phyloP scores from a whole-genome alignment of 2,113 vertebrate genomes.

The Orthonyx spaldingii region DNA sequence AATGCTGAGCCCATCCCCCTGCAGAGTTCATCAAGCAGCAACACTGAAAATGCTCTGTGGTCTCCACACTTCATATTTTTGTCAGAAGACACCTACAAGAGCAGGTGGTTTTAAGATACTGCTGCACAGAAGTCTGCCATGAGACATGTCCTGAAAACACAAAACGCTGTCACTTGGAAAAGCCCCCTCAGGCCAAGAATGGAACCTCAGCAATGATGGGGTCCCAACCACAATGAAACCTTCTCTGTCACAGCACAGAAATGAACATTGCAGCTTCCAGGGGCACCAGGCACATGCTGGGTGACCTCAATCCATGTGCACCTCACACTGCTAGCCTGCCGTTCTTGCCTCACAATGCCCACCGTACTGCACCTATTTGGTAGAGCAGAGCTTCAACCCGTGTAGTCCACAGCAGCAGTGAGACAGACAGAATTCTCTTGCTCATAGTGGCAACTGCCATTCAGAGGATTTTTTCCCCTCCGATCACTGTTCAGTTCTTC shows the following conservation, averaged over 20 bases:
- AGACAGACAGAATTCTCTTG: background rate
- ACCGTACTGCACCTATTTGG: background rate
- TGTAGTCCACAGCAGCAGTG: background rate
- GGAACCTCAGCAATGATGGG: background rate
- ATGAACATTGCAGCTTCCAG: background rate
- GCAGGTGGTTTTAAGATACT: background rate
- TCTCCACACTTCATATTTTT: background rate
- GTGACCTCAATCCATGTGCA: background rate
- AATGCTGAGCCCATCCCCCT: accelerated
- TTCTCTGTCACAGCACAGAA: background rate
- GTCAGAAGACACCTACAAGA: background rate
- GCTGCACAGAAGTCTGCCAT: background rate
- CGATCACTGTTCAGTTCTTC: background rate
- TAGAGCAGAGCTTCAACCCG: background rate
- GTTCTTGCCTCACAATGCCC: accelerated
- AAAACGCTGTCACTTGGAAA: background rate
- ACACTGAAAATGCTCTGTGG: background rate
- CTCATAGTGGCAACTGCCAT: background rate
- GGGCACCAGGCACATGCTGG: background rate
- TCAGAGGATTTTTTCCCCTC: background rate
- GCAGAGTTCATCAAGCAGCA: background rate
- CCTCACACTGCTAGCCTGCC: accelerated
- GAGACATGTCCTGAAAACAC: background rate
- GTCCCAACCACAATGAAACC: background rate
- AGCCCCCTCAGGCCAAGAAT: background rate